phyloP scores from a whole-genome alignment of 1,140 invertebrate species.

The Periplaneta americana region DNA sequence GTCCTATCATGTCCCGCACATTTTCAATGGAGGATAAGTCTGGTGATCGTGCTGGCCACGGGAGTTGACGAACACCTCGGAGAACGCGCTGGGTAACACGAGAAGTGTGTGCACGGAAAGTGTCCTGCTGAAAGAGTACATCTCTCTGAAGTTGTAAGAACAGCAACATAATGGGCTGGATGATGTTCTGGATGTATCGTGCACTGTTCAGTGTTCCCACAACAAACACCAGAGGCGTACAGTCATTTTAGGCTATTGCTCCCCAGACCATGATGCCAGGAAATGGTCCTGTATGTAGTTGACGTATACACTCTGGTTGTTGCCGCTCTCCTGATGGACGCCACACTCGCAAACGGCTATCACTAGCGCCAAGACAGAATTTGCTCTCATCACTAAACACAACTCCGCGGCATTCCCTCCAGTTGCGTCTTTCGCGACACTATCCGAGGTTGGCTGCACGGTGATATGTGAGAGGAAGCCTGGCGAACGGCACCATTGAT shows the following conservation, averaged over 20 bases:
- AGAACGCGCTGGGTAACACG: neutral
- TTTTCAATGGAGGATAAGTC: constrained; percentile 6
- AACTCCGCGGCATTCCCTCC: too few relatives aligned
- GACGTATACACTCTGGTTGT: neutral
- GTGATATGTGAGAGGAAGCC: neutral
- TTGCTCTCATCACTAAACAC: too few relatives aligned
- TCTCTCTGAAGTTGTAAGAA: too few relatives aligned
- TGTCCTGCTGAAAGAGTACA: constrained; percentile 5
- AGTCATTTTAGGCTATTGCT: too few relatives aligned
- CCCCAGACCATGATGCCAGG: too few relatives aligned
- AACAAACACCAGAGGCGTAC: too few relatives aligned
- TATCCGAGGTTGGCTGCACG: neutral
- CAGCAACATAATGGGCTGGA: too few relatives aligned
- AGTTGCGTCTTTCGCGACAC: too few relatives aligned
- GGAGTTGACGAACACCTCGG: constrained; percentile 7
- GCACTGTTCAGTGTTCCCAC: too few relatives aligned
- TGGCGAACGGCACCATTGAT: neutral
- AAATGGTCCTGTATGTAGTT: neutral
- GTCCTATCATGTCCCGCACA: neutral
- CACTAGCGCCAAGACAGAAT: constrained; percentile 2
- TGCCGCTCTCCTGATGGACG: neutral
- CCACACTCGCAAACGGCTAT: constrained; percentile 1
- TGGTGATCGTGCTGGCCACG: constrained; percentile 4
- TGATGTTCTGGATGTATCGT: too few relatives aligned
- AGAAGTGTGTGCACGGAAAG: neutral